These are phyloP conservation scores for Tachysurus fulvidraco DNA, from an alignment of 2,113 vertebrate genomes.

Conservation along the genomic window DNA sequence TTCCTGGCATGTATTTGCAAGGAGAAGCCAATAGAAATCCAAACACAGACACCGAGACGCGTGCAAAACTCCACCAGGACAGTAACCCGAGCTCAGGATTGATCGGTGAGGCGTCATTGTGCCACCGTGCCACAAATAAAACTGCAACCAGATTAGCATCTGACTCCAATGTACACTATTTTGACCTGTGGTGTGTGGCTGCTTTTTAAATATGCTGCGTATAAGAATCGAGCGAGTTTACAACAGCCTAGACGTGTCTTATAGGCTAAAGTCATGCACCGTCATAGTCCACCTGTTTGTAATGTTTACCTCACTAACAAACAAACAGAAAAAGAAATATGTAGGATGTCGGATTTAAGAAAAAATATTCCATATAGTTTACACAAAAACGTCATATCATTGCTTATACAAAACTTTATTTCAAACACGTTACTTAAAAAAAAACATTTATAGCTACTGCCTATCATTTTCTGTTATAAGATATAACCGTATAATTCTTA, in stretches of 20 bases:
- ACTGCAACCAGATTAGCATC: not conserved
- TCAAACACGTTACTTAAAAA: too few relatives aligned
- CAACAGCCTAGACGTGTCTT: not conserved
- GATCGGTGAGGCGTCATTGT: not conserved
- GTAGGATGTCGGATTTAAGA: too few relatives aligned
- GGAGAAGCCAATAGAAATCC: not conserved
- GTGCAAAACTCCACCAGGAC: not conserved
- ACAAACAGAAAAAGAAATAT: too few relatives aligned
- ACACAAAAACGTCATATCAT: too few relatives aligned
- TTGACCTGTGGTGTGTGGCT: not conserved
- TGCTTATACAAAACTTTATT: too few relatives aligned
- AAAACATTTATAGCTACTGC: not conserved
- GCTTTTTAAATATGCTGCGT: not conserved
- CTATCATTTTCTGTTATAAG: not conserved
- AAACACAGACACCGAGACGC: too few relatives aligned
- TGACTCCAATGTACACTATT: not conserved
- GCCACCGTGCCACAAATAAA: not conserved
- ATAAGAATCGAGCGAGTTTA: not conserved
- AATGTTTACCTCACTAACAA: too few relatives aligned
- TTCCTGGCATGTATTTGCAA: not conserved
- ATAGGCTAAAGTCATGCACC: not conserved
- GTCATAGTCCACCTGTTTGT: not conserved
- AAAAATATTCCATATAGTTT: too few relatives aligned
- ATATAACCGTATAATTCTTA: not conserved
- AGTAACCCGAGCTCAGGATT: not conserved